Evolutionary conservation across 2,888 invertebrate species (phyloP), one percentile per base, ranked within the genome.

Genomic region (Macrophya annulata): DNA sequence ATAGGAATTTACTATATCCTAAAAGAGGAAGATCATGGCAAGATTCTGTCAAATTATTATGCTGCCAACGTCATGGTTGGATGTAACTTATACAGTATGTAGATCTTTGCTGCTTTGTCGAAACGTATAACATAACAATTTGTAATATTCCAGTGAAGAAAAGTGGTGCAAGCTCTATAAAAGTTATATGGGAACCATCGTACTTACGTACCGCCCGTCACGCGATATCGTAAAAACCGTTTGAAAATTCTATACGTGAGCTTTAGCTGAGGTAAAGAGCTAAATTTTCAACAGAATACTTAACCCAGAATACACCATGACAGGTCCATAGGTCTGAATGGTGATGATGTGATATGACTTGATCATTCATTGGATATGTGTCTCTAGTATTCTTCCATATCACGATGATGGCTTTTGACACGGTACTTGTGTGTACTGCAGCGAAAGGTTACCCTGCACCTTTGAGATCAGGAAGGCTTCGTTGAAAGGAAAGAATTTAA

Each of bases 221-320:
- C 85, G 89, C 88, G 90, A 90, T 88, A 88, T 88, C 89, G 89
- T 90, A 90, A 90, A 90, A 89, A 31, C 84, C 84, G 4, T 12
- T 31, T 8, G 51, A 55, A 77, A 51, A 37, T 48, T 55, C 77
- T 25, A 48, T 6, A 77, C 77, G 51, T 55, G 31, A 51, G 48
- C 77, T 51, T 17, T 3, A 31, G 74, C 51, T 17, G 51, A 51
- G 21, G 77, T 51, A 55, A 4, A 5, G 77, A 77, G 8, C 37
- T 77, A 25, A 77, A 77, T 77, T 48, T 77, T 51, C 37, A 15
- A 77, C 51, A 48, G 15, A 55, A 77, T 55, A 77, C 77, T 77
- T 21, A 17, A 37, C 77, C 25, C 74, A 17, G 74, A 68, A 37
- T 68, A 37, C 68, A 68, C 68, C 37, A 68, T 31, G 31, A 37